Evolutionary conservation across 2,113 vertebrate genomes (phyloP), one percentile per base, ranked within the genome.

Genomic region (Callopanchax toddi): DNA sequence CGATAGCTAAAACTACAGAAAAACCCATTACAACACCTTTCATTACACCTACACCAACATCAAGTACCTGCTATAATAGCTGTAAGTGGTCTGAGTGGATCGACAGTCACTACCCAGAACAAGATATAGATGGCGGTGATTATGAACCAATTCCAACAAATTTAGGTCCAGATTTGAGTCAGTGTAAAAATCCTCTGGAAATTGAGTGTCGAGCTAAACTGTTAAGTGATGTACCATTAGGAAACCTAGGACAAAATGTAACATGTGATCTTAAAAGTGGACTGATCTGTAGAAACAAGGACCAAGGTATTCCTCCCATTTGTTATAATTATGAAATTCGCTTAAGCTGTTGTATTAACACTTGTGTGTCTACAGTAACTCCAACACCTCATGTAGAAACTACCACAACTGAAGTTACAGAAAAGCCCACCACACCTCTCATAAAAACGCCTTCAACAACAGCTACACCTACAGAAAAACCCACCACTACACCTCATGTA

Each of bases 271-370:
- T 43, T 22, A 21, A 0, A 16, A 20, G 20, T 45, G 85, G 82
- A 66, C 50, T 86, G 0, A 87, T 83, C 6, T 92, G 92, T 70
- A 6, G 36, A 22, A 89, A 90, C 29, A 25, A 63, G 0, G 89
- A 87, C 15, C 82, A 87, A 60, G 40, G 17, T 43, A 43, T 43
- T 12, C 36, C 36, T 37, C 36, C 36, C 12, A 13, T 37, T 37
- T 37, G 36, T 37, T 37, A 37, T 37, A 11, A 37, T 13, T 37
- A 37, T 37, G 36, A 37, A 37, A 37, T 37, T 11, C 36, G 36
- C 12, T 9, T 37, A 11, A 12, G 12, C 10, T 37, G 36, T 37
- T 37, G 36, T 37, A 37, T 13, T 32, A 37, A 37, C 36, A 37
- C 36, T 8, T 36, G n/a, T n/a, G n/a, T n/a, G n/a, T 11, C 1